Conservation (phyloP, 2,797 vertebrate species). For the Aselliscus stoliczkanus region DNA sequence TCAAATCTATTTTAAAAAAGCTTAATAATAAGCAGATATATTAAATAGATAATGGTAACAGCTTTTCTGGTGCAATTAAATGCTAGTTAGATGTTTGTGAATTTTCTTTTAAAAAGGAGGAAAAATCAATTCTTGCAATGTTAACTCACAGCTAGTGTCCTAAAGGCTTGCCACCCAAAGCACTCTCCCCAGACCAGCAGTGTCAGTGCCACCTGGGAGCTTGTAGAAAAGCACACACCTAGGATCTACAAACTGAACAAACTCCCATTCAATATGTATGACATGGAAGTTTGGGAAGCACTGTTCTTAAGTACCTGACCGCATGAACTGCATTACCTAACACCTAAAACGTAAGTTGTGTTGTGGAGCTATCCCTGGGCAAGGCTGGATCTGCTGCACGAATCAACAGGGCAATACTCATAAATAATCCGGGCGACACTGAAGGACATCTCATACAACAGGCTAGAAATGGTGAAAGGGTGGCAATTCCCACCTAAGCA, state of each 20-base stretch:
- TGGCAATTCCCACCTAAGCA: neutral
- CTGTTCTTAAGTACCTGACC: neutral
- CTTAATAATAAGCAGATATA: neutral
- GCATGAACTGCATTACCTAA: neutral
- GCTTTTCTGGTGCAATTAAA: neutral
- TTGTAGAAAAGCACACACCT: neutral
- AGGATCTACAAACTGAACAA: neutral
- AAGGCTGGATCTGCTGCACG: neutral
- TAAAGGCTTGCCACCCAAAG: neutral
- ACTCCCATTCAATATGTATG: neutral
- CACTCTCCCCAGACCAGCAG: neutral
- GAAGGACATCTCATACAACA: neutral
- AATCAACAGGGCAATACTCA: neutral
- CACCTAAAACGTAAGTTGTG: neutral
- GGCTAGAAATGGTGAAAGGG: neutral
- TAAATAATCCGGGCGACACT: neutral
- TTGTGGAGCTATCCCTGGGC: neutral
- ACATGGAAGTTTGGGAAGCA: neutral
- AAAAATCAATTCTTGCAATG: neutral
- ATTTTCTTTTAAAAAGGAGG: neutral
- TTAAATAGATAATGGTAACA: neutral
- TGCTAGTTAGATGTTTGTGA: neutral
- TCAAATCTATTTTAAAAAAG: no score
- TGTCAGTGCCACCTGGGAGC: neutral
- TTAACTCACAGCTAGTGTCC: neutral